Evolutionary conservation across 1,140 invertebrate species (phyloP).

Genomic region (Conus ventricosus): DNA sequence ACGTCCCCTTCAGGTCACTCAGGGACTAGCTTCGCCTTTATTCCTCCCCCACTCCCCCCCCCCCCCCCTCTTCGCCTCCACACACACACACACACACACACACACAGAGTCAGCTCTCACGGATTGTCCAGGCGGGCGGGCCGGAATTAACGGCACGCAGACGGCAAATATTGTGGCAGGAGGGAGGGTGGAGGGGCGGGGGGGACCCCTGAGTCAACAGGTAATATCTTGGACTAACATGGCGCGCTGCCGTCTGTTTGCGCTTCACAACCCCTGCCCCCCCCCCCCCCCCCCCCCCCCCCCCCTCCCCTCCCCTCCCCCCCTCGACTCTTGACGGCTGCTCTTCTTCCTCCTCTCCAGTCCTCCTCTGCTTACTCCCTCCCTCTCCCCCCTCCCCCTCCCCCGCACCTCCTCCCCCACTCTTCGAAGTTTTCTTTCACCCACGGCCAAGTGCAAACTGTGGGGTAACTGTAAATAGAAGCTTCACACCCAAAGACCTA

Average conservation of each 20-base stretch:
- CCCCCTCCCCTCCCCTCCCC: not conserved
- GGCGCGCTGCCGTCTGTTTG: constrained; percentile 42
- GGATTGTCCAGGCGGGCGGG: constrained; percentile 32
- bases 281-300: constrained; percentile 12
- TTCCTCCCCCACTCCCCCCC: no score
- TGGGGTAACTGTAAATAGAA: constrained; percentile 2
- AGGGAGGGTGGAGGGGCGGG: not conserved
- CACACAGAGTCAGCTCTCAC: not conserved
- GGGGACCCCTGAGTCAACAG: constrained; percentile 44
- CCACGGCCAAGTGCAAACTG: no score
- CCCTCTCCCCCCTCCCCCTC: not conserved
- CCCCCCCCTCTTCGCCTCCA: not conserved
- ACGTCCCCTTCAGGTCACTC: no score
- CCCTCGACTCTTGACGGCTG: not conserved
- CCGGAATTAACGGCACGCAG: constrained; percentile 40
- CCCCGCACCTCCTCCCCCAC: not conserved
- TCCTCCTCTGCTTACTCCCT: not conserved
- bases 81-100: no score
- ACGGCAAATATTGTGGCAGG: constrained; percentile 52
- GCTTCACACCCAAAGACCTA: not conserved
- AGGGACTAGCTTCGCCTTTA: no score
- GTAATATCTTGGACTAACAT: constrained; percentile 57
- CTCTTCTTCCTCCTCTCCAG: not conserved
- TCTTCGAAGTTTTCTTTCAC: no score
- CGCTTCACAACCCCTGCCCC: constrained; percentile 43